A percentile compares a stretch with the other conserved stretches of the same genome.
Evolutionary conservation across 2,797 vertebrate species (phyloP).

Genomic region (Silurus lanzhouensis): DNA sequence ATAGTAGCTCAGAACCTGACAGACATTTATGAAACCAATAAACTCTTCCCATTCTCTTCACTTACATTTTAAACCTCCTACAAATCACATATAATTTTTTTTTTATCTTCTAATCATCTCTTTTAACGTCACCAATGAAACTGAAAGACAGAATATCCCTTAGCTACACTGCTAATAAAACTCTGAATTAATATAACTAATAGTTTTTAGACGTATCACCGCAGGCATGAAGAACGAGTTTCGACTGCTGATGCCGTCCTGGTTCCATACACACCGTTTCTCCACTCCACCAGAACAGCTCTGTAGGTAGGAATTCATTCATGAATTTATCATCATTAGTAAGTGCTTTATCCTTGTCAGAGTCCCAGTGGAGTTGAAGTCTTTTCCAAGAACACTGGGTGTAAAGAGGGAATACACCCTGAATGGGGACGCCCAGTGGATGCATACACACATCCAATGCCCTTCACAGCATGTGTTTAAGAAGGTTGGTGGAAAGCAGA

Average conservation of each 20-base stretch:
- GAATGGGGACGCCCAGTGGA: background rate
- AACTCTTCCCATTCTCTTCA: background rate
- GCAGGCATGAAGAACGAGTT: background rate
- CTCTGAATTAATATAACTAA: background rate
- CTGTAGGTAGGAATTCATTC: background rate
- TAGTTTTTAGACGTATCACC: background rate
- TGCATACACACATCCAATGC: background rate
- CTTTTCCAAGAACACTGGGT: too few species aligned
- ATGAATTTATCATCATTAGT: background rate
- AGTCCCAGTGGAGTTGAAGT: too few species aligned
- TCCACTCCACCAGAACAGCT: background rate
- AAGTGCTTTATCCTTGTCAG: background rate
- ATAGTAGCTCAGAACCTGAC: background rate
- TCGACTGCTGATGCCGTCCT: background rate
- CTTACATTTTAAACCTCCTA: background rate
- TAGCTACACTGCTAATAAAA: background rate
- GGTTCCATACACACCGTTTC: background rate
- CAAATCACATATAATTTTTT: background rate
- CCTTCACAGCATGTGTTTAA: background rate
- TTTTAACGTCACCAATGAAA: background rate
- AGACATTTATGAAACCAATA: background rate
- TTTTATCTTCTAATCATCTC: background rate
- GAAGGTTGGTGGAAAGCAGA: background rate
- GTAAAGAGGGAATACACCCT: background rate
- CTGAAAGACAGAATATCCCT: background rate